phyloP scores from a whole-genome alignment of 2,888 invertebrate genomes.

The Elaeidobius kamerunicus region DNA sequence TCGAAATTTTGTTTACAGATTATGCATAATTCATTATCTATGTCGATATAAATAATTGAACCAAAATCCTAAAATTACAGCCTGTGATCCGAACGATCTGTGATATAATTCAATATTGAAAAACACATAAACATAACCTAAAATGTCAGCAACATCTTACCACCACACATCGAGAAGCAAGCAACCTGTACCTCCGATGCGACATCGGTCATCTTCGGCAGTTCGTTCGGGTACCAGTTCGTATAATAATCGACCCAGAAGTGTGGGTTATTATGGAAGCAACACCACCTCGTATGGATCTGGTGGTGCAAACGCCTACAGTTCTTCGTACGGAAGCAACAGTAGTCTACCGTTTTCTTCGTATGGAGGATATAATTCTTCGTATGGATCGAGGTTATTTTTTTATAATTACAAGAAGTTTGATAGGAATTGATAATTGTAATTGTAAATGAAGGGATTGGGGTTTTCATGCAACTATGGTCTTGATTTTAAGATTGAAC shows the following conservation, averaged over 20 bases:
- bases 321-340: conserved; percentile 18
- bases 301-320: conserved; percentile 17
- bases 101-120: no score
- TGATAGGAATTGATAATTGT: background rate
- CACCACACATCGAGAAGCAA: conserved; percentile 41
- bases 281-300: conserved; percentile 39
- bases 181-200: conserved; percentile 42
- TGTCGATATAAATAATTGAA: no score
- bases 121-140: no score
- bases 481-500: no score
- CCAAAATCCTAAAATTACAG: no score
- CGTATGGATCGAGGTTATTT: conserved; percentile 28
- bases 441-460: no score
- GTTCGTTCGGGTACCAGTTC: conserved; percentile 37
- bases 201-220: conserved; percentile 46
- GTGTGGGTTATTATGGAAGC: conserved; percentile 42
- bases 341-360: conserved; percentile 16
- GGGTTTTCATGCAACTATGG: no score
- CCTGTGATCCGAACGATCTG: no score
- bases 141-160: conserved; percentile 24
- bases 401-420: background rate
- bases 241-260: conserved; percentile 42
- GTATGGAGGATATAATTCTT: conserved; percentile 22
- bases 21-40: no score
- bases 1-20: no score